These are phyloP conservation scores for Columba janthina DNA, from an alignment of 2,113 vertebrate genomes.

Conservation along the genomic window DNA sequence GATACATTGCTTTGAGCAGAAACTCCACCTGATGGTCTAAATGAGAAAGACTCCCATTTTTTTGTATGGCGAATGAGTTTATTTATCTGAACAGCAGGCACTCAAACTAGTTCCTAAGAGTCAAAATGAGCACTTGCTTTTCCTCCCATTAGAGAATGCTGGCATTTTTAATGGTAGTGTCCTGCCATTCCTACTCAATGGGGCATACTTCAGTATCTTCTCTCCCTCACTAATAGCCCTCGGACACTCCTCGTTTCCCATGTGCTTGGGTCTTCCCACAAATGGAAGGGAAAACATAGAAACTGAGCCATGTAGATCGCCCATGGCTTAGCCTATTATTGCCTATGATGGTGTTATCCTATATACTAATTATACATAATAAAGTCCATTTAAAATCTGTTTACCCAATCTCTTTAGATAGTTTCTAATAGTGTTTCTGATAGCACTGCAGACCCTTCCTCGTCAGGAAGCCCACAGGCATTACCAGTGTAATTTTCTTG, in stretches of 20 bases:
- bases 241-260: neutral
- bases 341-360: neutral
- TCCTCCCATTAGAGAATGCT: neutral
- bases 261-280: neutral
- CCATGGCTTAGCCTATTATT: neutral
- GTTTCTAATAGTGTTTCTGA: neutral
- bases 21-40: neutral
- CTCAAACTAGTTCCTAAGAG: neutral
- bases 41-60: neutral
- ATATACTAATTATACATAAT: neutral
- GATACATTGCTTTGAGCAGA: neutral
- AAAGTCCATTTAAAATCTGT: neutral
- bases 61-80: neutral
- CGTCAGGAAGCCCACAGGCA: neutral
- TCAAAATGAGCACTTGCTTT: neutral
- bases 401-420: neutral
- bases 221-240: neutral
- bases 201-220: neutral
- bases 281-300: neutral
- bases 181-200: neutral
- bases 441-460: neutral
- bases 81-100: neutral
- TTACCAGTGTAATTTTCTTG: neutral
- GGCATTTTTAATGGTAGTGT: neutral
- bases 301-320: neutral